Evolutionary conservation across 1,140 invertebrate genomes (phyloP), one percentile per base, ranked within the genome.

Genomic region (Oryzaephilus surinamensis): DNA sequence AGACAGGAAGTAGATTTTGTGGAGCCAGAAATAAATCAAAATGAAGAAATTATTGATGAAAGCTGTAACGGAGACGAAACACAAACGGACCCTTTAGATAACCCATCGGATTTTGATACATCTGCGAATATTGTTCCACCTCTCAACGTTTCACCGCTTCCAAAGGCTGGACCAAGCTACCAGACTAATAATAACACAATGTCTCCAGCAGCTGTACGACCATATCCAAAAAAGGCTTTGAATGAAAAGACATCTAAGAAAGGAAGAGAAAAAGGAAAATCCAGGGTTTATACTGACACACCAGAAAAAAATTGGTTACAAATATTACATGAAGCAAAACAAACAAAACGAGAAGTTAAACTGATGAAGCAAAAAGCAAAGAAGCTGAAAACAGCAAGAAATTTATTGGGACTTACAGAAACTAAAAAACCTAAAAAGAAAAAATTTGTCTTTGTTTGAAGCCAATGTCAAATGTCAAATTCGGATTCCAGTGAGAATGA

Each of bases 241-340:
- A 11, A 30, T 29, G 11, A 35, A 28, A 43, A 41, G 30, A 37
- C 29, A 17, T 40, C 17, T 7, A 38, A 12, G 29, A 41, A 31
- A 41, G 18, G 8, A n/a, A 17, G 6, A 33, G n/a, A 13, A 37
- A 8, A 26, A 14, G 38, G 38, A 28, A 50, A 46, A 36, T 43
- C 47, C 29, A 41, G 34, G 38, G 36, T 49, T 29, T 42, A 42
- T 26, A 49, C 46, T 12, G 16, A 32, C 15, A 46, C 43, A 11
- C 41, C 43, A 21, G 47, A 46, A 32, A 50, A 50, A 23, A 28
- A 27, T 11, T 39, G 32, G 41, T 33, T 46, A 20, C 39, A 46
- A 36, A 37, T 46, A 43, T 34, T 39, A 19, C 19, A 23, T 30
- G 21, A 23, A 29, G 24, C 12, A 16, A 6, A 6, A 28, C n/a